Base-by-base conservation (phyloP, 2,113 vertebrate species). In the Brachyhypopomus gauderio region DNA sequence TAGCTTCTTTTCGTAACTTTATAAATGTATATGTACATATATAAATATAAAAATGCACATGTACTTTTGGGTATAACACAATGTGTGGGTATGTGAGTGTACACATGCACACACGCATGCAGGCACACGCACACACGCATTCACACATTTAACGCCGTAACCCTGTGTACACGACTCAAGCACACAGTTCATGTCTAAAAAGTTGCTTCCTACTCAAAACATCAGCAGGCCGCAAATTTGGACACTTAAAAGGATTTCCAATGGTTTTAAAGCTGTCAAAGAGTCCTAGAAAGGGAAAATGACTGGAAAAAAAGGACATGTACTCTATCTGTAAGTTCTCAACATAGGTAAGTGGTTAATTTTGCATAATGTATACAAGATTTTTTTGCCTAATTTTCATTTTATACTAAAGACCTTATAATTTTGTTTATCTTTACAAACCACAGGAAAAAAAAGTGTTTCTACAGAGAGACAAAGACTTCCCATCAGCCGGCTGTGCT, bases 341-440 rank as follows among this genome's bases (percentile, higher is more conserved):
- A 88, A 92, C 88, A 81, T 77, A 66, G 86, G 86, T 93, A 90
- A 91, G 89, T 90, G 89, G 90, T 92, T 90, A 89, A 89, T 89
- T 92, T 82, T 94, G 91, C 93, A 92, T 95, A 93, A 93, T 92
- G 89, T 93, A 91, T 94, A 92, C 60, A 85, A 85, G 79, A 85
- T 79, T 82, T 87, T 85, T 87, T 88, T 84, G 73, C 64, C 84
- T 62, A 83, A 83, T 76, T 84, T 84, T 88, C 87, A 87, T 89
- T 92, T 93, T 92, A 90, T 93, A 92, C 87, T 92, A 95, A 93
- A 92, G 89, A 92, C 88, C 92, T 87, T 92, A 85, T 86, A 82
- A 89, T 82, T 52, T 70, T n/a, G 56, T 52, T 55, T 69, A 72
- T 63, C 34, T 86, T 93, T 92, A 93, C 90, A 93, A 94, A 93